A percentile compares a stretch with the other conserved stretches of the same genome.
phyloP scores from a whole-genome alignment of 1,140 invertebrate species.

The Eurosta solidaginis region DNA sequence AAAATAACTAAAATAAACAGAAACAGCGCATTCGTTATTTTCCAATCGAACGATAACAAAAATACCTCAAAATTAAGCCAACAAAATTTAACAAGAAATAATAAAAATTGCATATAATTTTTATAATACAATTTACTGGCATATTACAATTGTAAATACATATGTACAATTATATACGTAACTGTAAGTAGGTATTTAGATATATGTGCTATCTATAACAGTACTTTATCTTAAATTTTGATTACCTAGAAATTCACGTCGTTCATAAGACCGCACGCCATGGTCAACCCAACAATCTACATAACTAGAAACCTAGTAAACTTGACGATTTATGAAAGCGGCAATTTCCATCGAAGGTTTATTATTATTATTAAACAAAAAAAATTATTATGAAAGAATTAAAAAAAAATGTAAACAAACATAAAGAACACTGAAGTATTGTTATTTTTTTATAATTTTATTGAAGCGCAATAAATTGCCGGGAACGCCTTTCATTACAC shows the following conservation, averaged over 20 bases:
- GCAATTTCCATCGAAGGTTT: not conserved
- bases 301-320: too few species aligned
- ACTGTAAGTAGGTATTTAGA: not conserved
- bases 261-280: not conserved
- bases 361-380: not conserved
- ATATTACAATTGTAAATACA: not conserved
- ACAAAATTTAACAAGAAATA: not conserved
- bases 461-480: slow-evolving; percentile 9
- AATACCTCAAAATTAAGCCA: not conserved
- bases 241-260: not conserved
- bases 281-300: not conserved
- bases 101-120: not conserved
- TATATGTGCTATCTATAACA: too few species aligned
- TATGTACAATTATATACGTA: not conserved
- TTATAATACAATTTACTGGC: not conserved
- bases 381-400: not conserved
- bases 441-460: not conserved
- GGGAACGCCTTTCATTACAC: slow-evolving; percentile 14
- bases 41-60: slow-evolving; percentile 13
- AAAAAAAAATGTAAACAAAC: not conserved
- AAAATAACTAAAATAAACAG: too few species aligned
- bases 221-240: not conserved
- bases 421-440: not conserved
- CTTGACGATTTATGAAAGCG: not conserved
- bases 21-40: not conserved